Conservation (phyloP, 2,113 vertebrate species). For the Crotalus tigris region DNA sequence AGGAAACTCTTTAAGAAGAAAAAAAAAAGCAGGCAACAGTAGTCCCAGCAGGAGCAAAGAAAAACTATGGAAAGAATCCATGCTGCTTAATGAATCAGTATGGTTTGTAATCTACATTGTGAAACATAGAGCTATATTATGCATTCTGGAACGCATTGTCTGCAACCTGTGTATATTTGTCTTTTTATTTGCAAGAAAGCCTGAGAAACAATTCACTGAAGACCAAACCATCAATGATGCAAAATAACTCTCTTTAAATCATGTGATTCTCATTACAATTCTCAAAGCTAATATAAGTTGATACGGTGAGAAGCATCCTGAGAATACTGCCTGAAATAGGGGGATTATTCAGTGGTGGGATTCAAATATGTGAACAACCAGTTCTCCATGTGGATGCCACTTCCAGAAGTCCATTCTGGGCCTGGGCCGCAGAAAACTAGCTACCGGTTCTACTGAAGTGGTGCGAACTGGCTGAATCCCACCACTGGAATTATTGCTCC, state of each 20-base stretch:
- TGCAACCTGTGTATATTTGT: not conserved
- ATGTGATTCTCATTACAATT: not conserved
- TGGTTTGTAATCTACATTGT: not conserved
- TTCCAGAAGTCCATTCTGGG: too few relatives aligned
- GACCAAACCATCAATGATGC: not conserved
- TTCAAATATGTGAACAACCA: too few relatives aligned
- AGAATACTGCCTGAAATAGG: not conserved
- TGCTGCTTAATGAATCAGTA: not conserved
- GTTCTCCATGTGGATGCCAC: too few relatives aligned
- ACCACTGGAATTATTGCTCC: not conserved
- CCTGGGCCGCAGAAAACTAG: too few relatives aligned
- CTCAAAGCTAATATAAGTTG: not conserved
- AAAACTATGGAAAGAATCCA: not conserved
- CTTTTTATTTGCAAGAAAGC: not conserved
- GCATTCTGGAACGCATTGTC: not conserved
- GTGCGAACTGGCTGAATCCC: too few relatives aligned
- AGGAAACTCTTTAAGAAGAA: not conserved
- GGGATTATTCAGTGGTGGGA: not conserved
- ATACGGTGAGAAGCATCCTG: not conserved
- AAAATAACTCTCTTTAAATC: not conserved
- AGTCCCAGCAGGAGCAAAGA: not conserved
- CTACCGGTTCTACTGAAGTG: too few relatives aligned
- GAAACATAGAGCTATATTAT: not conserved
- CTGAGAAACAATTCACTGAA: not conserved
- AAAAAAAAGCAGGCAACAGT: not conserved